Conservation (phyloP, 2,888 invertebrate species). For the Pseudococcus longispinus region DNA sequence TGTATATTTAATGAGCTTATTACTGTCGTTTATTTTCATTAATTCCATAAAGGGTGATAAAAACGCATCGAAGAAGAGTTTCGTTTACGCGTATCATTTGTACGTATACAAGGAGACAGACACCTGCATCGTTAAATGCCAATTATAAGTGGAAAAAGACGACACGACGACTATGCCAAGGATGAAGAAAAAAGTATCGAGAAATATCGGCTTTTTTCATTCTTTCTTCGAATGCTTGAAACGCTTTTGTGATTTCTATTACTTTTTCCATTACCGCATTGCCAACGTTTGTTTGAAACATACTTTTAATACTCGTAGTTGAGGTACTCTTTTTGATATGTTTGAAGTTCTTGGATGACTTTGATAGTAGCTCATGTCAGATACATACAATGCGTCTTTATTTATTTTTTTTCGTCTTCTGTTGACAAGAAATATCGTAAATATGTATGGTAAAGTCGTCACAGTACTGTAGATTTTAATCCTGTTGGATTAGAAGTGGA, state of each 20-base stretch:
- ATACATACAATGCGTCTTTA: not conserved
- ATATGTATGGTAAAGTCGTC: not conserved
- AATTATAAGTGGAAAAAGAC: conserved; percentile 22
- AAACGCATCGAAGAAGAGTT: not conserved
- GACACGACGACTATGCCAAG: not conserved
- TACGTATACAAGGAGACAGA: not conserved
- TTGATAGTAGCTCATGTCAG: not conserved
- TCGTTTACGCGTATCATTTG: not conserved
- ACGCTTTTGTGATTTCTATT: conserved; percentile 2
- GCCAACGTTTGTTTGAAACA: not conserved
- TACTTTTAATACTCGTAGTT: not conserved
- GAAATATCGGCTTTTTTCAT: not conserved
- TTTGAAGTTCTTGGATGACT: not conserved
- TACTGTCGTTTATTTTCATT: conserved; percentile 19
- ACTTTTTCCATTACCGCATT: not conserved
- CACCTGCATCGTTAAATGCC: conserved; percentile 39
- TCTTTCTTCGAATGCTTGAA: conserved; percentile 10
- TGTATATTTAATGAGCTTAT: conserved; percentile 12
- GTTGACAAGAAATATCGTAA: not conserved
- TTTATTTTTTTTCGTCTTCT: not conserved
- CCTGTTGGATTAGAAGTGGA: not conserved
- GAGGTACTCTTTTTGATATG: not conserved
- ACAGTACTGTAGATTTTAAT: not conserved
- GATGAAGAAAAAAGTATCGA: not conserved
- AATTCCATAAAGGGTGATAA: conserved; percentile 32